A percentile compares a stretch with the other conserved stretches of the same genome.
Evolutionary conservation across 2,797 vertebrate genomes (phyloP).

Genomic region (Arrhamphus sclerolepis): DNA sequence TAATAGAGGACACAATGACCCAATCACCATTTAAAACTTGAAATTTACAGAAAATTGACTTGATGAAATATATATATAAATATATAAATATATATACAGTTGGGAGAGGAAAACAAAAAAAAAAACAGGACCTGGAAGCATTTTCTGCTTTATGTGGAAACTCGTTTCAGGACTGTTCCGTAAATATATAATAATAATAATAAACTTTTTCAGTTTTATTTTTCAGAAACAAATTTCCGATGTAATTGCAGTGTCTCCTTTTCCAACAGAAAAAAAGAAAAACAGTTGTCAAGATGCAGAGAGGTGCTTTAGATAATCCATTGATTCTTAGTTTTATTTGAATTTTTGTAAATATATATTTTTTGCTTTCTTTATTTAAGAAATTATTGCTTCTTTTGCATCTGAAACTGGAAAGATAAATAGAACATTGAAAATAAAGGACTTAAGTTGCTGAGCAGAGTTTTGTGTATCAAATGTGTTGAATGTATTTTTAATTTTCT

Average conservation of each 20-base stretch:
- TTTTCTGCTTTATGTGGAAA: constrained; percentile 85
- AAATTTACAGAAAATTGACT: constrained; percentile 81
- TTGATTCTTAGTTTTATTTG: constrained; percentile 90
- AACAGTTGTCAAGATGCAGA: constrained; percentile 84
- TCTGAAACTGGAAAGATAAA: constrained; percentile 90
- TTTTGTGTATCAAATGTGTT: constrained; percentile 34
- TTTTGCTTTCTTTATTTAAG: constrained; percentile 92
- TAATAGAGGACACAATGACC: constrained; percentile 72
- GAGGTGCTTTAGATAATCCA: constrained; percentile 90
- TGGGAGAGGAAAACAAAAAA: constrained; percentile 3
- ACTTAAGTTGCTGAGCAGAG: constrained; percentile 79
- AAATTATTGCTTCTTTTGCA: constrained; percentile 92
- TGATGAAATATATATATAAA: constrained; percentile 64
- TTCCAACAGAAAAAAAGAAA: constrained; percentile 76
- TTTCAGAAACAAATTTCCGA: constrained; percentile 79
- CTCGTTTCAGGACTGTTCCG: constrained; percentile 84
- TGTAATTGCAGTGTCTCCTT: constrained; percentile 83
- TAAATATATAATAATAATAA: constrained; percentile 84
- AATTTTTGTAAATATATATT: constrained; percentile 91
- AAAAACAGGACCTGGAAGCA: constrained; percentile 81
- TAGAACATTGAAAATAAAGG: constrained; percentile 87
- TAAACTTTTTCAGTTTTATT: constrained; percentile 71
- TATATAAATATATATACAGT: constrained; percentile 52
- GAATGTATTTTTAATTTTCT: neutral
- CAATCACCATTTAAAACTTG: constrained; percentile 83